phyloP scores from a whole-genome alignment of 2,113 vertebrate species.

The Mellivora capensis region DNA sequence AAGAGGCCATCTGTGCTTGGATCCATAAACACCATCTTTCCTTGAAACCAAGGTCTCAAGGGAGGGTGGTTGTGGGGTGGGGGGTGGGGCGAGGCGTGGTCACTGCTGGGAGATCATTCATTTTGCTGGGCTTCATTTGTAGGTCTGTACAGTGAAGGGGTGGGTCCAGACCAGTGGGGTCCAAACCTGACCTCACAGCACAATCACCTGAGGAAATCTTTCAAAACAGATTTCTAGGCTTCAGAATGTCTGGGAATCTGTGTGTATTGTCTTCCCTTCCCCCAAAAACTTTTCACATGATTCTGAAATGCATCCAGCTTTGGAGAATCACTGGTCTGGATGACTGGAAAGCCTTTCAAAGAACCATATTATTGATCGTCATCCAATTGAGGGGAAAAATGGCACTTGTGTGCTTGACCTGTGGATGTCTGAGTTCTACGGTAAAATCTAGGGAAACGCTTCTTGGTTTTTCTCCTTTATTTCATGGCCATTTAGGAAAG shows the following conservation, averaged over 20 bases:
- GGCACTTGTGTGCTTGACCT: background rate
- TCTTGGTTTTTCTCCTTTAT: background rate
- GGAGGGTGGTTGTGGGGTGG: fast-evolving
- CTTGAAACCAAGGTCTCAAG: background rate
- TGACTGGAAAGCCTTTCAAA: background rate
- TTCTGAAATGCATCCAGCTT: background rate
- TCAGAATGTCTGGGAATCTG: background rate
- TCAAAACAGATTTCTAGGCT: background rate
- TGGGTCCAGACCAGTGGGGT: background rate
- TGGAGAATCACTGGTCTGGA: background rate
- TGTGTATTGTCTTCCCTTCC: background rate
- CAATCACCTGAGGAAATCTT: background rate
- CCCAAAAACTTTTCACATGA: background rate
- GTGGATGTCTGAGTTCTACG: background rate
- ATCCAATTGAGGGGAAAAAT: background rate
- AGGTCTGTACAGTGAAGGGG: background rate
- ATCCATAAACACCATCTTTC: background rate
- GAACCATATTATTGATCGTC: background rate
- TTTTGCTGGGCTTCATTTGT: background rate
- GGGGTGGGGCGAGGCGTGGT: background rate
- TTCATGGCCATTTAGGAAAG: background rate
- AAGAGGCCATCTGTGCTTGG: background rate
- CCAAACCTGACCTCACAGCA: background rate
- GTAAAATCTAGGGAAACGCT: background rate
- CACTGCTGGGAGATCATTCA: background rate